Conservation (phyloP, 2,797 vertebrate genomes). For the Poecilia picta region DNA sequence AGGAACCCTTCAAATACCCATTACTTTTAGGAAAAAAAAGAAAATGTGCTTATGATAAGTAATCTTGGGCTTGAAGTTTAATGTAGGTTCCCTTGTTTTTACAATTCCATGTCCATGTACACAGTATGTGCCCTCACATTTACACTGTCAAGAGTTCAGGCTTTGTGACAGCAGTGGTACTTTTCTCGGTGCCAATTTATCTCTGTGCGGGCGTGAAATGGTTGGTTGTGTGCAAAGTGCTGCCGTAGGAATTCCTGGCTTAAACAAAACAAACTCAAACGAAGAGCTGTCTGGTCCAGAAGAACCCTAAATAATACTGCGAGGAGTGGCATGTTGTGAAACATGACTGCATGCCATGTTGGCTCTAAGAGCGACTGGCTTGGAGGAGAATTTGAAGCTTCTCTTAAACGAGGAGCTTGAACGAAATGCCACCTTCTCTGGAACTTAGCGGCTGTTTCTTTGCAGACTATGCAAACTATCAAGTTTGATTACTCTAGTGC, state of each 20-base stretch:
- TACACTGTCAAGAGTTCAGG: slow-evolving; percentile 62
- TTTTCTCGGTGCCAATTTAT: slow-evolving; percentile 63
- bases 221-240: slow-evolving; percentile 60
- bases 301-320: slow-evolving; percentile 62
- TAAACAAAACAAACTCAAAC: slow-evolving; percentile 65
- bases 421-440: slow-evolving; percentile 30
- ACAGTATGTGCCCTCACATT: slow-evolving; percentile 61
- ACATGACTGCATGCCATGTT: slow-evolving; percentile 58
- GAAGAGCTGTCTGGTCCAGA: slow-evolving; percentile 43
- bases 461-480: slow-evolving; percentile 49
- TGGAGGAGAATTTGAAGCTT: slow-evolving; percentile 31
- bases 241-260: slow-evolving; percentile 62
- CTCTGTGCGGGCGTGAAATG: slow-evolving; percentile 55
- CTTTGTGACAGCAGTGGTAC: slow-evolving; percentile 43
- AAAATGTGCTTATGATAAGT: slow-evolving; percentile 39
- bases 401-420: slow-evolving; percentile 36
- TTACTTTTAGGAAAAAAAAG: slow-evolving; percentile 40
- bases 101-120: slow-evolving; percentile 34
- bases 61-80: slow-evolving; percentile 23
- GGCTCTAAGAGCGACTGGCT: slow-evolving; percentile 35
- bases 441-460: slow-evolving; percentile 11
- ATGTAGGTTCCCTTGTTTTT: slow-evolving; percentile 11
- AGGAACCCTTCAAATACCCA: slow-evolving; percentile 61
- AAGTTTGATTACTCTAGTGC: slow-evolving; percentile 32
- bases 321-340: slow-evolving; percentile 60